A percentile compares a stretch with the other conserved stretches of the same genome.
Conservation (phyloP, 2,888 invertebrate species). For the Ochropacha duplaris region DNA sequence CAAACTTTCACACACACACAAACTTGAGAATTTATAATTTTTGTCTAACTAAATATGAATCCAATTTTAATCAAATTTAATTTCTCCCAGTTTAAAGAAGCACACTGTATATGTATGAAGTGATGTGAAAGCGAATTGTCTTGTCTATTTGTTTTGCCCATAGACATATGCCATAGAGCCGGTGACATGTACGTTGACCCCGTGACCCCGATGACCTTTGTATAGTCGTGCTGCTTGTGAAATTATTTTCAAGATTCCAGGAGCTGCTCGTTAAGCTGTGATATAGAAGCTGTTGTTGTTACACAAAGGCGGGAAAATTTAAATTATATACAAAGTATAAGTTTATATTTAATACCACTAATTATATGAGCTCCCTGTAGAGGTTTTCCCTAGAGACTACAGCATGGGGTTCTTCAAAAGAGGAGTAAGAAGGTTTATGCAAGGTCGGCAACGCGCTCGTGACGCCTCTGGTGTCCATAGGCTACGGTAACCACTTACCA, state of each 20-base stretch:
- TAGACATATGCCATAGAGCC: conserved; percentile 7
- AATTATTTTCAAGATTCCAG: not conserved
- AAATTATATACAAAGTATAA: not conserved
- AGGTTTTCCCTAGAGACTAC: too few species aligned
- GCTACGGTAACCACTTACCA: too few species aligned
- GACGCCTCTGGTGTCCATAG: too few species aligned
- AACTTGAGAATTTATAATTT: too few species aligned
- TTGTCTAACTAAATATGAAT: too few species aligned
- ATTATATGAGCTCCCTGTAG: too few species aligned
- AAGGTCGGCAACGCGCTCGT: too few species aligned
- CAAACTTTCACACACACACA: too few species aligned
- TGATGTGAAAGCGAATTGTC: conserved; percentile 1
- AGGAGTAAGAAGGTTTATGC: too few species aligned
- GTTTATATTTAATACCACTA: too few species aligned
- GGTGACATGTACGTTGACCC: conserved; percentile 18
- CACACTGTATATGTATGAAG: not conserved
- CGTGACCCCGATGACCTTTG: conserved; percentile 9
- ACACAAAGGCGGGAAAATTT: not conserved
- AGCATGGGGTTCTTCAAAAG: too few species aligned
- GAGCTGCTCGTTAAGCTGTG: not conserved
- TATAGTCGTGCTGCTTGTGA: not conserved
- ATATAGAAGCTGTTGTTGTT: not conserved
- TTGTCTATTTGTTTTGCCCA: not conserved
- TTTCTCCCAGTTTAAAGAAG: not conserved
- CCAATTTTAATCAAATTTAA: too few species aligned